Percentiles rank a stretch among this genome's conserved stretches.
Conservation (phyloP, 2,797 vertebrate species). For the Rhinella marina region DNA sequence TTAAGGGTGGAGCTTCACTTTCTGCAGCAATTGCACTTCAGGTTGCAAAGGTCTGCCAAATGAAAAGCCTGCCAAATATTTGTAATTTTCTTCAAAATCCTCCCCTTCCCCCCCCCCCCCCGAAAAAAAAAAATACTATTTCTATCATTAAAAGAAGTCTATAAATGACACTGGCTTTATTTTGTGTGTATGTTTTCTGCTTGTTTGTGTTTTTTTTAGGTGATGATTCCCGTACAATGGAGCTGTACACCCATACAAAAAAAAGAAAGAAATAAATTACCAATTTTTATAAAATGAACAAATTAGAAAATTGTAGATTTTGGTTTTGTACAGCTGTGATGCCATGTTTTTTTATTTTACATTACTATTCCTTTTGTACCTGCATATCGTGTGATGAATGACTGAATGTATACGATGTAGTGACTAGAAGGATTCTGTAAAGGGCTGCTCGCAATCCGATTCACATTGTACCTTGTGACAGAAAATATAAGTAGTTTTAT, state of each 20-base stretch:
- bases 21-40: not conserved
- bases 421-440: conserved; percentile 63
- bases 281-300: conserved; percentile 62
- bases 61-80: conserved; percentile 5
- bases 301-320: conserved; percentile 61
- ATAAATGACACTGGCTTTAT: not conserved
- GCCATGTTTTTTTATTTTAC: conserved; percentile 39
- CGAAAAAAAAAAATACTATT: not conserved
- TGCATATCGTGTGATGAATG: conserved; percentile 61
- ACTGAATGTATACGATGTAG: conserved; percentile 56
- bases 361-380: conserved; percentile 57
- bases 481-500: conserved; percentile 25
- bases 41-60: conserved; percentile 13
- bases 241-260: too few species aligned
- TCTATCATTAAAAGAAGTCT: conserved; percentile 64
- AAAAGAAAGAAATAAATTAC: conserved; percentile 41
- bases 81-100: not conserved
- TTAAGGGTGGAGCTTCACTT: not conserved
- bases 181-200: not conserved
- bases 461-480: conserved; percentile 53
- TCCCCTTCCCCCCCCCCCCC: too few species aligned
- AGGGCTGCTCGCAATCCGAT: conserved; percentile 67
- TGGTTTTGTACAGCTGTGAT: conserved; percentile 59
- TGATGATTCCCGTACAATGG: not conserved
- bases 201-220: not conserved